A percentile compares a stretch with the other conserved stretches of the same genome.
Evolutionary conservation across 2,113 vertebrate genomes (phyloP).

Genomic region (Odobenus rosmarus): DNA sequence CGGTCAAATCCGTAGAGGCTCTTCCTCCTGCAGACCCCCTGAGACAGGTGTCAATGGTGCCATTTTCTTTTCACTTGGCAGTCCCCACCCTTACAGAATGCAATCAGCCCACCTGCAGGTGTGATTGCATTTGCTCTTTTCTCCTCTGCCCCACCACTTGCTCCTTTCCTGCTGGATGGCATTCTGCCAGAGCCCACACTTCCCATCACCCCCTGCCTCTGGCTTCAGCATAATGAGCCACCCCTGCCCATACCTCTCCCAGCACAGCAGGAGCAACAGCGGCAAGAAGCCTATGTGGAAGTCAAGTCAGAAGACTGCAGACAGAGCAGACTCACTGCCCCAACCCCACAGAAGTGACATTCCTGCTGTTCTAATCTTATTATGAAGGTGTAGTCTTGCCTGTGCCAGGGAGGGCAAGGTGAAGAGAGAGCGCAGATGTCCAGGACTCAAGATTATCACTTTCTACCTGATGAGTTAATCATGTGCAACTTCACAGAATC

Average conservation of each 20-base stretch:
- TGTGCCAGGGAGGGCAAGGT: neutral
- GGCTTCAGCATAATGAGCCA: neutral
- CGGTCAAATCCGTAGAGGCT: neutral
- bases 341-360: neutral
- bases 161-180: neutral
- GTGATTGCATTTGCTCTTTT: neutral
- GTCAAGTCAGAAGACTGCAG: constrained; percentile 19
- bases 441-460: neutral
- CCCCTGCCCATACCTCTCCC: neutral
- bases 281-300: neutral
- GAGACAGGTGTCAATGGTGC: neutral
- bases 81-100: fast-evolving
- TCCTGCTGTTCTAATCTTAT: constrained; percentile 15
- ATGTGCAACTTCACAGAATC: neutral
- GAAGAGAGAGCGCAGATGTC: neutral
- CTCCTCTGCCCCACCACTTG: neutral
- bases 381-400: neutral
- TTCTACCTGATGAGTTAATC: constrained; percentile 9
- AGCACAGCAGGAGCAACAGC: neutral
- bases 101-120: neutral
- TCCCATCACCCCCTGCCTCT: neutral
- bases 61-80: neutral
- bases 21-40: neutral
- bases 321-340: neutral
- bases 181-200: neutral